Conservation (phyloP, 2,888 invertebrate species). For the Candidula unifasciata region DNA sequence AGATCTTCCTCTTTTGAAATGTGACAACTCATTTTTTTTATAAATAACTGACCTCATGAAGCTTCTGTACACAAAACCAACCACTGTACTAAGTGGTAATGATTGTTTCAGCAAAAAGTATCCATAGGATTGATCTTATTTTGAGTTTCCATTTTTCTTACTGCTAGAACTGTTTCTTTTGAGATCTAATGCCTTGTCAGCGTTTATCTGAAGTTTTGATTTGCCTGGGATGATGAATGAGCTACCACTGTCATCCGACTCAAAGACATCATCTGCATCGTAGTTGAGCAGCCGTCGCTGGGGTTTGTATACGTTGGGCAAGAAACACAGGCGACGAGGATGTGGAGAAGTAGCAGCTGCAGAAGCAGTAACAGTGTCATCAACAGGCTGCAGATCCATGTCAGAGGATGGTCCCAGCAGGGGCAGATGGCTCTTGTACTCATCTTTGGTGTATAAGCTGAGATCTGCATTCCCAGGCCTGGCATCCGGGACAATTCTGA, state of each 20-base stretch:
- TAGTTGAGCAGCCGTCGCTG: constrained; percentile 69
- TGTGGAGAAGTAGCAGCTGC: background rate
- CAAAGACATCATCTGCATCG: constrained; percentile 73
- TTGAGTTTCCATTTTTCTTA: background rate
- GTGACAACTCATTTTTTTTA: too few species aligned
- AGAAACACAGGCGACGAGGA: constrained; percentile 43
- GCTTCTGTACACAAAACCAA: background rate
- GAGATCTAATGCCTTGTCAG: constrained; percentile 35
- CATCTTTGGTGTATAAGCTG: constrained; percentile 30
- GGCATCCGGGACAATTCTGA: constrained; percentile 47
- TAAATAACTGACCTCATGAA: too few species aligned
- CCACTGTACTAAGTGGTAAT: background rate
- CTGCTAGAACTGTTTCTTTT: constrained; percentile 13
- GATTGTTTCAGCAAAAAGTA: too few species aligned
- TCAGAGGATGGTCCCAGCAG: background rate
- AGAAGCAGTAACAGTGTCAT: too few species aligned
- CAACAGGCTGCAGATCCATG: constrained; percentile 4
- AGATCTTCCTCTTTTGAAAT: too few species aligned
- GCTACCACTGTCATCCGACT: constrained; percentile 68
- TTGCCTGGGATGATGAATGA: constrained; percentile 59
- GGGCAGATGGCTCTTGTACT: constrained; percentile 33
- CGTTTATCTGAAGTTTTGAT: constrained; percentile 31
- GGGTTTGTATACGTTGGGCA: constrained; percentile 63
- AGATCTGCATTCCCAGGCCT: constrained; percentile 35
- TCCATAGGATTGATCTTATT: background rate